Percentiles rank a stretch among this genome's conserved stretches.
Evolutionary conservation across 2,888 invertebrate genomes (phyloP).

Genomic region (Copidosoma aretas): DNA sequence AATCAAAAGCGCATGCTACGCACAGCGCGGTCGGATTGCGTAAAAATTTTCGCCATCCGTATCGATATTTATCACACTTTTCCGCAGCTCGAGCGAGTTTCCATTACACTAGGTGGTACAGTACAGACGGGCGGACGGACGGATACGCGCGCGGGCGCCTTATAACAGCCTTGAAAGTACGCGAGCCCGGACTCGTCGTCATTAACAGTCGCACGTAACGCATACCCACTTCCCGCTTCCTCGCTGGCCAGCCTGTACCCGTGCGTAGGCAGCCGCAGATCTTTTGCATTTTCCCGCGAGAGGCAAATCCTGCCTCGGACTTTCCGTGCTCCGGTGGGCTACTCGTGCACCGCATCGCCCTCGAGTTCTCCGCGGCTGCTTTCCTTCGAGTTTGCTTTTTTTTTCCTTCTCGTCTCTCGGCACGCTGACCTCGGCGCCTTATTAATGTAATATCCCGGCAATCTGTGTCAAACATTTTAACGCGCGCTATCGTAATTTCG

Average conservation of each 20-base stretch:
- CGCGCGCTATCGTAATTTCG: too few relatives aligned
- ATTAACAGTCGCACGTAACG: background rate
- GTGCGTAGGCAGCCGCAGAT: constrained; percentile 3
- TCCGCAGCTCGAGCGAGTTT: background rate
- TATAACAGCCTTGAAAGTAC: constrained; percentile 33
- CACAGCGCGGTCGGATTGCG: background rate
- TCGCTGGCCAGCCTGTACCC: background rate
- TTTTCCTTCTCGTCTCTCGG: too few relatives aligned
- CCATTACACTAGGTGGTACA: background rate
- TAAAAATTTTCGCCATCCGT: constrained; percentile 1
- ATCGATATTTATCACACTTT: too few relatives aligned
- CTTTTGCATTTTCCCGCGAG: background rate
- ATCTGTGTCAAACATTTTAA: too few relatives aligned
- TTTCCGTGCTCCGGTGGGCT: background rate
- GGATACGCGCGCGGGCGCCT: background rate
- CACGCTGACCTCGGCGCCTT: too few relatives aligned
- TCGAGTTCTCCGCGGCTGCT: too few relatives aligned
- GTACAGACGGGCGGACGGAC: background rate
- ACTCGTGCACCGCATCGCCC: background rate
- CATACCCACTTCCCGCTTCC: constrained; percentile 25
- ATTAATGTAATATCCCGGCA: too few relatives aligned
- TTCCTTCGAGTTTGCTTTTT: too few relatives aligned
- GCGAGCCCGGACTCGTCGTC: background rate
- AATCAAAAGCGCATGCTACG: constrained; percentile 1
- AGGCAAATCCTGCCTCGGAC: background rate